These are phyloP conservation scores for Galeopterus variegatus DNA, from an alignment of 2,113 vertebrate genomes.

Conservation along the genomic window DNA sequence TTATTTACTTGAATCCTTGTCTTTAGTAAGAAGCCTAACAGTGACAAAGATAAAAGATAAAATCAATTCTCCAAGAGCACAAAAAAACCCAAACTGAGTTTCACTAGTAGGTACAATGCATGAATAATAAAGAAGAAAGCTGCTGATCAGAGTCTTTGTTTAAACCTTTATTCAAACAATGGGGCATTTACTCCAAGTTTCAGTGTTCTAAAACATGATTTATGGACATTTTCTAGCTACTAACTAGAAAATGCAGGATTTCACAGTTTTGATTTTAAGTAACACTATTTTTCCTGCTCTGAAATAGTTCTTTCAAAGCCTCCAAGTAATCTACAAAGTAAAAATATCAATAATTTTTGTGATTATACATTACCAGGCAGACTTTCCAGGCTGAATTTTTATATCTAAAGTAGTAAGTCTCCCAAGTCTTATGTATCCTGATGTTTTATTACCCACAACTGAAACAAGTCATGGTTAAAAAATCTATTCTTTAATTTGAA, in stretches of 20 bases:
- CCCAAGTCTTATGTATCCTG: not conserved
- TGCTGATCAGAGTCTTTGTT: not conserved
- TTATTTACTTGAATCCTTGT: not conserved
- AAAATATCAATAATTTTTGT: not conserved
- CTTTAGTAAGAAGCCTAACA: not conserved
- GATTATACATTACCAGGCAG: not conserved
- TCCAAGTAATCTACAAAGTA: not conserved
- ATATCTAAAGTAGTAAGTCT: not conserved
- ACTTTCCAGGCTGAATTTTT: not conserved
- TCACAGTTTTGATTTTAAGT: not conserved
- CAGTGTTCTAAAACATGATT: not conserved
- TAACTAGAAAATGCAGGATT: not conserved
- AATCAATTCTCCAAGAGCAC: not conserved
- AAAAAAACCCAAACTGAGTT: not conserved
- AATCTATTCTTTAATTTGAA: not conserved
- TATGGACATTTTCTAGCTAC: not conserved
- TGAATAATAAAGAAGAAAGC: slow-evolving; percentile 1
- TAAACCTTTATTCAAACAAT: not conserved
- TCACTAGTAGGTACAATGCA: not conserved
- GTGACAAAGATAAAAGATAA: not conserved
- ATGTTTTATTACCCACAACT: not conserved
- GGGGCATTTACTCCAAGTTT: not conserved
- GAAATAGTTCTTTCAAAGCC: slow-evolving; percentile 1
- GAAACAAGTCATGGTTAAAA: not conserved
- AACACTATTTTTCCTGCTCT: not conserved